Conservation (phyloP, 2,113 vertebrate genomes). For the Chaetorhynchus papuensis region DNA sequence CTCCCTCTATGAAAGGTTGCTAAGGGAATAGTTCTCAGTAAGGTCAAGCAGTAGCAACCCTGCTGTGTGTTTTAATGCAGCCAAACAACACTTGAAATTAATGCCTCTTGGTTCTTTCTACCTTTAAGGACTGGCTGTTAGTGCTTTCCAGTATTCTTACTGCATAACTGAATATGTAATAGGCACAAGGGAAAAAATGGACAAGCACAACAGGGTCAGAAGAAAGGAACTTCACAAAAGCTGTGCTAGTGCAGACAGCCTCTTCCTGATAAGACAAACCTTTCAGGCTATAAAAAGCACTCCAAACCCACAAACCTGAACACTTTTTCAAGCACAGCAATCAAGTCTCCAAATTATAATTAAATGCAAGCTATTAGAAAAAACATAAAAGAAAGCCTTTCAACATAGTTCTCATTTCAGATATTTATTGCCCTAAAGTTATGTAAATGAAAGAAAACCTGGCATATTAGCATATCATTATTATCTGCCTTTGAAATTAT, state of each 20-base stretch:
- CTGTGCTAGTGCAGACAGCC: not conserved
- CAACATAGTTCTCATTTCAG: not conserved
- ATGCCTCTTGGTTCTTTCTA: constrained; percentile 27
- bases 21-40: constrained; percentile 43
- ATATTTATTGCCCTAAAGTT: constrained; percentile 22
- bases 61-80: constrained; percentile 28
- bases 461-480: constrained; percentile 1
- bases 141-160: not conserved
- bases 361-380: constrained; percentile 38
- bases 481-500: not conserved
- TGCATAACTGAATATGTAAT: not conserved
- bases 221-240: not conserved
- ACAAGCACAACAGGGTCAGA: not conserved
- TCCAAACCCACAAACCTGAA: not conserved
- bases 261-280: not conserved
- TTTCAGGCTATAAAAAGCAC: not conserved
- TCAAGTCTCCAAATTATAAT: constrained; percentile 7
- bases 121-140: not conserved
- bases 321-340: not conserved
- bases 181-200: not conserved
- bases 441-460: constrained; percentile 3
- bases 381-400: constrained; percentile 16
- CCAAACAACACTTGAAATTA: constrained; percentile 41
- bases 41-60: constrained; percentile 47
- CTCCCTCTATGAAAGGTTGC: constrained; percentile 43